Evolutionary conservation across 2,888 invertebrate genomes (phyloP), one percentile per base, ranked within the genome.

Genomic region (Xanthorhoe designata): DNA sequence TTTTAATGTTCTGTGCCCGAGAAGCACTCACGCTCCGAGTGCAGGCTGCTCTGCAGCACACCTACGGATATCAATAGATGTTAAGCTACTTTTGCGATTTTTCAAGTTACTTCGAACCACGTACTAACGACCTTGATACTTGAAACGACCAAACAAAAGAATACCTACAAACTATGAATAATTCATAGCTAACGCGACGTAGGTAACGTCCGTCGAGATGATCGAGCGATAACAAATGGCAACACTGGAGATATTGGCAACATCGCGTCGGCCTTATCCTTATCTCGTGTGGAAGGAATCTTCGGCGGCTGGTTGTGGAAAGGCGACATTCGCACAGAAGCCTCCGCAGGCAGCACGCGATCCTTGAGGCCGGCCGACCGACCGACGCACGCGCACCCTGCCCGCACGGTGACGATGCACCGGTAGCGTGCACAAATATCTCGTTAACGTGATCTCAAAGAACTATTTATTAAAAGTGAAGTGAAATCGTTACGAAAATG

Each of bases 311-410:
- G 82, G 78, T 84, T 86, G 82, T 82, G 82, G 81, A 80, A 72
- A 73, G 76, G 74, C 83, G 84, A 82, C 92, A 93, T 92, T 93
- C 91, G 92, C 91, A 88, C 87, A 86, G 88, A 88, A 91, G 92
- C 92, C 90, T 90, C 81, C 78, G 89, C 79, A 85, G 88, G 88
- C 88, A 85, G 76, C 89, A 89, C 91, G 92, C 91, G 91, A 88
- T 85, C 89, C 88, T 88, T 86, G 86, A 86, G 86, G 84, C 88
- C 51, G 77, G 80, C 80, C 72, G 67, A 70, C 61, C 70, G 74
- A 75, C 74, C 75, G 78, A 81, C 81, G 77, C 76, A 76, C 78
- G 83, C 87, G 84, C 85, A 83, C 69, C 80, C 47, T 47, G 68
- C 75, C 83, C 80, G 80, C 74, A 86, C 80, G 85, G 91, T 90